Evolutionary conservation across 2,797 vertebrate species (phyloP), one percentile per base, ranked within the genome.

Genomic region (Phoeniculus purpureus): DNA sequence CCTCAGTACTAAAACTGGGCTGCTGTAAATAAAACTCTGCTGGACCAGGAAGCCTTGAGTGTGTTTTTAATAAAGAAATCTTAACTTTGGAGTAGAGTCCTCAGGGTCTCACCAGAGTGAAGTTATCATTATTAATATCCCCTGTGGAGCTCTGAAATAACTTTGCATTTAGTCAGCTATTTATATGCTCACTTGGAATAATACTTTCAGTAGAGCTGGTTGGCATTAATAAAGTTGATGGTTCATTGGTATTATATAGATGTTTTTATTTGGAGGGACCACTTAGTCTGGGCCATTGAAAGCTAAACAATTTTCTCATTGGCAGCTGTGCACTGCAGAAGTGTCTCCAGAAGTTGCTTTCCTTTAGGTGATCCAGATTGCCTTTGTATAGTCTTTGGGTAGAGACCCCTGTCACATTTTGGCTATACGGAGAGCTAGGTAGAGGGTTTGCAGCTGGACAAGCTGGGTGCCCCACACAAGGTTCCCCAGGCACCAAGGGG

Each of bases 11-110:
- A 32, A 18, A 83, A 87, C 23, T 54, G 23, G 31, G 18, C 70
- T 86, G 20, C 45, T 88, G 52, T 81, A 92, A 93, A 91, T 94
- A 93, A 81, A 88, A 67, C 60, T 90, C 60, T 71, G 9, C 61
- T 82, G 58, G 67, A 86, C 71, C 65, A 54, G 59, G 62, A 88
- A 67, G n/a, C 16, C 26, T 67, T 74, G 62, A 81, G 37, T 64
- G 3, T 87, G 31, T 77, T 94, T 91, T 85, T 74, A 64, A 73
- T 82, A 64, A 61, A 31, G 15, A 89, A 89, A 55, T 14, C 27
- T 75, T 34, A 79, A 72, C 13, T 91, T 93, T 72, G 70, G 70
- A 74, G 27, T 67, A 21, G 59, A 78, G 22, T 81, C 34, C 68
- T 91, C 56, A 58, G 54, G 66, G 40, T 87, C 71, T 92, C 64